A percentile compares a stretch with the other conserved stretches of the same genome.
phyloP scores from a whole-genome alignment of 2,888 invertebrate species.

The Watsonalla binaria region DNA sequence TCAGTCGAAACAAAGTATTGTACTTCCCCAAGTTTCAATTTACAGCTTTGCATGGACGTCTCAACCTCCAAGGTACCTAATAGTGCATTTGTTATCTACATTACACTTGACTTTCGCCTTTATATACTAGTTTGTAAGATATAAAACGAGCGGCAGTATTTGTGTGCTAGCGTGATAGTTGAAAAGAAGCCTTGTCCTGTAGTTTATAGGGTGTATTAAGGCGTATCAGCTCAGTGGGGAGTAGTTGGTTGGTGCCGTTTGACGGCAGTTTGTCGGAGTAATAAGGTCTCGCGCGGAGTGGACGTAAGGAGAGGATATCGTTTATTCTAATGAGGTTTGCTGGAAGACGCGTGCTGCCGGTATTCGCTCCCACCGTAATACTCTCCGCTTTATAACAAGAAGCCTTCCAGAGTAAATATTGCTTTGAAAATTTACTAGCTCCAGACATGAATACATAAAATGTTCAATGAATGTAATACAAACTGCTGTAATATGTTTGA shows the following conservation, averaged over 20 bases:
- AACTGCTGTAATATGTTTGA: neutral
- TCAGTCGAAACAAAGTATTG: slow-evolving; percentile 44
- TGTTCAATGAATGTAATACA: neutral
- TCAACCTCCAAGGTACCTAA: slow-evolving; percentile 60
- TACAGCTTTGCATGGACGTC: slow-evolving; percentile 65
- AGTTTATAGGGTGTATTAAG: slow-evolving; percentile 35
- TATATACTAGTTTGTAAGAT: slow-evolving; percentile 36
- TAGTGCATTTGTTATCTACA: slow-evolving; percentile 53
- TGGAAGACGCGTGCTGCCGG: slow-evolving; percentile 43
- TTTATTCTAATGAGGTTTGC: slow-evolving; percentile 78
- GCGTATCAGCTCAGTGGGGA: slow-evolving; percentile 10
- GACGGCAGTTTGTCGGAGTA: slow-evolving; percentile 76
- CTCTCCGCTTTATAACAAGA: slow-evolving; percentile 24
- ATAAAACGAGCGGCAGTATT: slow-evolving; percentile 31
- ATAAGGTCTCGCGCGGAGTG: slow-evolving; percentile 74
- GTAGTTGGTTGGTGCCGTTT: slow-evolving; percentile 54
- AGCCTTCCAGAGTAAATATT: slow-evolving; percentile 7
- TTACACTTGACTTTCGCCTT: slow-evolving; percentile 42
- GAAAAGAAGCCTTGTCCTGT: slow-evolving; percentile 33
- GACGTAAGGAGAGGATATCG: slow-evolving; percentile 77
- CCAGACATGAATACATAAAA: neutral
- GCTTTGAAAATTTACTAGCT: neutral
- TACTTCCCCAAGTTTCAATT: slow-evolving; percentile 64
- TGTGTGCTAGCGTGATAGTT: slow-evolving; percentile 10
- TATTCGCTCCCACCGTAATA: slow-evolving; percentile 37